Evolutionary conservation across 2,797 vertebrate genomes (phyloP).

Genomic region (Hozukius guyotensis): DNA sequence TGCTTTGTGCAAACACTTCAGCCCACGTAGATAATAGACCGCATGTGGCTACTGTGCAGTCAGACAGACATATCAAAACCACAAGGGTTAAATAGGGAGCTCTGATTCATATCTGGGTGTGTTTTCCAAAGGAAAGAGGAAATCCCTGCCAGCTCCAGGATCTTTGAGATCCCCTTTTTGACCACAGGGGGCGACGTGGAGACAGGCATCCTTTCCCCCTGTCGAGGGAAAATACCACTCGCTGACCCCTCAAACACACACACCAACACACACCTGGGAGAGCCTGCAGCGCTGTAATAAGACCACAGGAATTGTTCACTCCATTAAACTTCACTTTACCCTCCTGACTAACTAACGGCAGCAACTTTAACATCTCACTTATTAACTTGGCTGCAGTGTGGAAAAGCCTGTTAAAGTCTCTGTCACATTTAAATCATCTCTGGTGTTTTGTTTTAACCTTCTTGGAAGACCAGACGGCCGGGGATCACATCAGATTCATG

Average conservation of each 20-base stretch:
- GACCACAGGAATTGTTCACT: slow-evolving; percentile 24
- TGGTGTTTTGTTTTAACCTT: slow-evolving; percentile 24
- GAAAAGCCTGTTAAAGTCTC: neutral
- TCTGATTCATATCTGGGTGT: slow-evolving; percentile 5
- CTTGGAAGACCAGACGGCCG: slow-evolving; percentile 16
- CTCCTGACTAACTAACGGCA: neutral
- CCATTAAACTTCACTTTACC: slow-evolving; percentile 37
- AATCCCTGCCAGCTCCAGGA: neutral
- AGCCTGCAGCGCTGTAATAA: slow-evolving; percentile 1
- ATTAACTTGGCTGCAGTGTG: neutral
- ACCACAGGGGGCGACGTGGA: slow-evolving; percentile 37
- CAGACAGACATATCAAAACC: slow-evolving; percentile 9
- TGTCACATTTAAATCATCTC: neutral
- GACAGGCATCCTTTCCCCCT: neutral
- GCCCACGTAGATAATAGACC: neutral
- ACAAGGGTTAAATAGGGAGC: neutral
- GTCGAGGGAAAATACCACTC: slow-evolving; percentile 33
- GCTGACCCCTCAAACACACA: slow-evolving; percentile 31
- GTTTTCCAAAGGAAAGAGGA: neutral
- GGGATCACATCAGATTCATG: neutral
- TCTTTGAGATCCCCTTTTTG: neutral
- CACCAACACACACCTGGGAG: slow-evolving; percentile 39
- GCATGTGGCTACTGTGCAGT: slow-evolving; percentile 6
- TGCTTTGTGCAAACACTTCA: slow-evolving; percentile 18
- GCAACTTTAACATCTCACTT: neutral